phyloP scores from a whole-genome alignment of 2,113 vertebrate genomes.

The Pteropus alecto region DNA sequence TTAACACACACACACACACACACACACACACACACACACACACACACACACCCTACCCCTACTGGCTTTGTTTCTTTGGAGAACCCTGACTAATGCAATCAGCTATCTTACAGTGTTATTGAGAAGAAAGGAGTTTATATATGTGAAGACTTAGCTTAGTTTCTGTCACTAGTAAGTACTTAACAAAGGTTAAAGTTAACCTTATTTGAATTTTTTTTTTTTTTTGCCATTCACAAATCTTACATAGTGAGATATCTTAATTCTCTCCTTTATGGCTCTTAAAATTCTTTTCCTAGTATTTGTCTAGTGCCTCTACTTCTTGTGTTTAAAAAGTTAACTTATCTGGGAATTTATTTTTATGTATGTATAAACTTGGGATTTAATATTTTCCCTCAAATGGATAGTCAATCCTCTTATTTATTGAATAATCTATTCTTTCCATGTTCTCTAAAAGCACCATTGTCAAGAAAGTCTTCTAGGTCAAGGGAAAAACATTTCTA shows the following conservation, averaged over 20 bases:
- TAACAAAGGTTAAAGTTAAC: not conserved
- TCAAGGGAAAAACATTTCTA: not conserved
- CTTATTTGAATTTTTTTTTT: constrained; percentile 14
- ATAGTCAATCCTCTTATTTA: not conserved
- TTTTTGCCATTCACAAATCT: not conserved
- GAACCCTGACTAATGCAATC: not conserved
- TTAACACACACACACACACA: not conserved
- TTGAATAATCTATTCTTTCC: not conserved
- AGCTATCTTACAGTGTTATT: not conserved
- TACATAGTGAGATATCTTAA: not conserved
- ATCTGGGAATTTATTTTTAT: not conserved
- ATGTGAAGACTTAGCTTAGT: not conserved
- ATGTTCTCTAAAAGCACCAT: not conserved
- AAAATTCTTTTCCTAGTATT: not conserved
- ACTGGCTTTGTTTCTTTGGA: not conserved
- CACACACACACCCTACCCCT: no score
- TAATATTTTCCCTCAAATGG: not conserved
- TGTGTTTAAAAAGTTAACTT: not conserved
- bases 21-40: not conserved
- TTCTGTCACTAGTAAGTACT: not conserved
- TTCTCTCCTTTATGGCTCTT: not conserved
- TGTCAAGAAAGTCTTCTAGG: not conserved
- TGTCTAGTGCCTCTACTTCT: not conserved
- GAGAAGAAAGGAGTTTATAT: not conserved
- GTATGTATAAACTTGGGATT: not conserved